A percentile compares a stretch with the other conserved stretches of the same genome.
phyloP scores from a whole-genome alignment of 2,888 invertebrate species.

The Pachliopta kotzebuea region DNA sequence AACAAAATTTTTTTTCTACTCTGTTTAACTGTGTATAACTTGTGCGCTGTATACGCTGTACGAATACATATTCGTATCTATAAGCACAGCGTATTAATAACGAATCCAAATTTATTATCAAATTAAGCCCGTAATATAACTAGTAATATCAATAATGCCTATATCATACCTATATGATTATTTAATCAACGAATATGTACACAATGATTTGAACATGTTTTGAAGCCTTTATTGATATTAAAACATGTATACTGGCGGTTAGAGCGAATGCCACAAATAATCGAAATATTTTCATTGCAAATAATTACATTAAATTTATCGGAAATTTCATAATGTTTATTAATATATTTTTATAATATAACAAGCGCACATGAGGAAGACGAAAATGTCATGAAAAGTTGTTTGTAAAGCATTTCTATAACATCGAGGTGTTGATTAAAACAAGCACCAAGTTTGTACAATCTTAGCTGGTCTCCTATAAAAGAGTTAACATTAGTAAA shows the following conservation, averaged over 20 bases:
- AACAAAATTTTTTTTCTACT: background rate
- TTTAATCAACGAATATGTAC: background rate
- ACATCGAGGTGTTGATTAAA: too few species aligned
- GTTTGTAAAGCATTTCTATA: too few species aligned
- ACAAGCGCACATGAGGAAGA: too few species aligned
- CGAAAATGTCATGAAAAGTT: background rate
- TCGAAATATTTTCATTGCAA: background rate
- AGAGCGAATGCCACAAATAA: background rate
- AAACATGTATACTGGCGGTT: background rate
- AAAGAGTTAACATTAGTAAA: too few species aligned
- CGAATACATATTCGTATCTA: too few species aligned
- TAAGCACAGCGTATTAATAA: too few species aligned
- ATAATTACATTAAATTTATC: background rate
- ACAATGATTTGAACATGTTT: background rate
- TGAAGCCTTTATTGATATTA: background rate
- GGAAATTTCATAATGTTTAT: background rate
- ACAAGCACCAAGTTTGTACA: too few species aligned
- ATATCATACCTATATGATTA: background rate
- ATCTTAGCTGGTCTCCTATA: too few species aligned
- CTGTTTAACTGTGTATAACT: too few species aligned
- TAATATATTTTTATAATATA: background rate
- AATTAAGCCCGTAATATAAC: background rate
- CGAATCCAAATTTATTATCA: background rate
- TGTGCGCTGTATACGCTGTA: background rate
- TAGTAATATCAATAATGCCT: background rate